Base-by-base conservation (phyloP, 2,797 vertebrate species). In the Hephaestus fuliginosus region DNA sequence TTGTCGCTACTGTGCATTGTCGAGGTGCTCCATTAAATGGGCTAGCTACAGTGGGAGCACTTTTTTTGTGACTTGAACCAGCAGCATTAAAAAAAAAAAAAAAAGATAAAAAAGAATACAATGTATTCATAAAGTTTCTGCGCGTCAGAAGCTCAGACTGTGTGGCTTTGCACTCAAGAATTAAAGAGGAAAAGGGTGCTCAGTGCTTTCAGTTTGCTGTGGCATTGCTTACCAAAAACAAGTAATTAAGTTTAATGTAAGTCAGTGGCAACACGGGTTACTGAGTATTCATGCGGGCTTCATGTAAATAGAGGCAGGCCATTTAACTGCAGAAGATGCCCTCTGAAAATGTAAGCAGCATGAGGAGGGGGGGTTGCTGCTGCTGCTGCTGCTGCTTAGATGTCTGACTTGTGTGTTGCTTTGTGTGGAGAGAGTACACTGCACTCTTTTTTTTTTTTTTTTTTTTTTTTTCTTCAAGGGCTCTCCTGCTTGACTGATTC, bases 401-500 rank as follows among this genome's bases (percentile, higher is more conserved):
- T 73, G 70, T 81, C 79, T 22, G 67, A 63, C 58, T 76, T 70
- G 60, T 75, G 71, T 70, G 81, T 83, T 76, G 74, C 73, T 55
- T 86, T 88, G 83, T 18, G 58, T 81, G 72, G 75, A 52, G 74
- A 66, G 71, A 82, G 87, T 83, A 84, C 75, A 70, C 28, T 65
- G 80, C 79, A 68, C 74, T 90, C 82, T 71, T 84, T 84, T 75
- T 87, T 33, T 33, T 33, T 33, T 33, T 33, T 33, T 33, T 33
- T 33, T n/a, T n/a, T n/a, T n/a, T n/a, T n/a, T n/a, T n/a, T n/a
- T 30, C 4, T 30, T 33, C 30, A 72, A 75, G 67, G 78, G 86
- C 81, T 61, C 77, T 84, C 49, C 76, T 93, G 88, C 88, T 89
- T 76, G 88, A 90, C 89, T 89, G 88, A 74, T 86, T 76, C 80